A percentile compares a stretch with the other conserved stretches of the same genome.
These are phyloP conservation scores for Strigamia maritima DNA, from an alignment of 2,888 invertebrate species.

Conservation along the genomic window DNA sequence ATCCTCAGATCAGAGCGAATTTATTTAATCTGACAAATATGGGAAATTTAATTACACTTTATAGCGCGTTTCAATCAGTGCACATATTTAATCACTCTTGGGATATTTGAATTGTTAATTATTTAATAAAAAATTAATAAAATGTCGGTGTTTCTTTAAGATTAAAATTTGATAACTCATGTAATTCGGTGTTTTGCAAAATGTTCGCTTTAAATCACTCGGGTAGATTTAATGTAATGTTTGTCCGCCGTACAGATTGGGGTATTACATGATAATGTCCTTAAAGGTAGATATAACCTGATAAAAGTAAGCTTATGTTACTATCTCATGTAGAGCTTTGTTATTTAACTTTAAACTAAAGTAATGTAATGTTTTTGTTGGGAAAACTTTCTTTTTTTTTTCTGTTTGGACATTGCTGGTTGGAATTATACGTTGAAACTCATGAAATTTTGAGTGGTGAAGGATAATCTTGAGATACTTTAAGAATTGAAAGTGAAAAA, in stretches of 20 bases:
- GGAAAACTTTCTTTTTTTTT: background rate
- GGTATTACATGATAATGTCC: background rate
- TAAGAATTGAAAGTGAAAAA: background rate
- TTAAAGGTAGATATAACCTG: background rate
- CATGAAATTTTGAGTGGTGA: background rate
- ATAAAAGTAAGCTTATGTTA: background rate
- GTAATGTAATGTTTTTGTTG: background rate
- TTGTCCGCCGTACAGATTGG: background rate
- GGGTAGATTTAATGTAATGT: background rate
- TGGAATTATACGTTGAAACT: background rate
- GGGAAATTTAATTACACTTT: no score
- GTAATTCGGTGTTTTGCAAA: background rate
- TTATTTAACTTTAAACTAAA: background rate
- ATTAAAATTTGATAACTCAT: background rate
- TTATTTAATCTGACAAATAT: no score
- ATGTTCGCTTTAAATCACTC: background rate
- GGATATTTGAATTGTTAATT: no score
- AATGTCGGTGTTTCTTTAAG: background rate
- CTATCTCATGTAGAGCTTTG: background rate
- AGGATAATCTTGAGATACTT: no score
- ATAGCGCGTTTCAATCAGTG: no score
- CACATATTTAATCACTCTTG: no score
- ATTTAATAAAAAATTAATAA: background rate
- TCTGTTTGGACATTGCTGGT: no score
- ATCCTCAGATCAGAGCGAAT: no score